Percentiles rank a stretch among this genome's conserved stretches.
phyloP scores from a whole-genome alignment of 2,888 invertebrate species.

The Platycheirus rosarum region DNA sequence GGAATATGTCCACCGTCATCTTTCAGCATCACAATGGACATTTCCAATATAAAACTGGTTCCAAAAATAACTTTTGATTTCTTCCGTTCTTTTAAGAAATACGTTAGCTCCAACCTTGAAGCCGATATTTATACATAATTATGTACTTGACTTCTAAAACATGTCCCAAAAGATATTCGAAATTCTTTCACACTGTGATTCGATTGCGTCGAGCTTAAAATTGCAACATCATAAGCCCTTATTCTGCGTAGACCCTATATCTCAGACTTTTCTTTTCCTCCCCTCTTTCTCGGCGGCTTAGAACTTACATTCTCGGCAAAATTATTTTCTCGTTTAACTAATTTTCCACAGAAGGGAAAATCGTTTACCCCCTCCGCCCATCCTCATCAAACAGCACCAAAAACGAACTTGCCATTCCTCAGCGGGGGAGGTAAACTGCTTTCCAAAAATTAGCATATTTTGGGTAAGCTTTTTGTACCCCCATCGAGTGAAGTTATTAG shows the following conservation, averaged over 20 bases:
- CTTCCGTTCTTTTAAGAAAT: no score
- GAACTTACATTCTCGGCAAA: conserved; percentile 31
- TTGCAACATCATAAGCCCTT: conserved; percentile 47
- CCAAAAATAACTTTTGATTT: no score
- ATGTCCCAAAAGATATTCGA: no score
- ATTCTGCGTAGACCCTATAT: no score
- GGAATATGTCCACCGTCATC: no score
- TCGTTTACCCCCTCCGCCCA: background rate
- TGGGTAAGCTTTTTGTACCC: conserved; percentile 49
- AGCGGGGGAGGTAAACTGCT: conserved; percentile 38
- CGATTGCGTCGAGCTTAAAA: conserved; percentile 19
- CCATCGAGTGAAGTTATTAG: conserved; percentile 70
- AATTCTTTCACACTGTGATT: conserved; percentile 2
- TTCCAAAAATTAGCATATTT: conserved; percentile 65
- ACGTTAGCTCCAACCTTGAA: no score
- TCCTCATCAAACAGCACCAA: background rate
- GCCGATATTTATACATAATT: no score
- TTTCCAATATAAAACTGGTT: no score
- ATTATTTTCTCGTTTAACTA: conserved; percentile 71
- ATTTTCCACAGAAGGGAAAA: conserved; percentile 52
- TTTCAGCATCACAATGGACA: no score
- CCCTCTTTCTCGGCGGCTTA: background rate
- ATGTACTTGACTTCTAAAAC: no score
- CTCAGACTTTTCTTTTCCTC: no score
- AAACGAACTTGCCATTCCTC: conserved; percentile 27